phyloP scores from a whole-genome alignment of 2,888 invertebrate species.

The Tetragonula carbonaria region DNA sequence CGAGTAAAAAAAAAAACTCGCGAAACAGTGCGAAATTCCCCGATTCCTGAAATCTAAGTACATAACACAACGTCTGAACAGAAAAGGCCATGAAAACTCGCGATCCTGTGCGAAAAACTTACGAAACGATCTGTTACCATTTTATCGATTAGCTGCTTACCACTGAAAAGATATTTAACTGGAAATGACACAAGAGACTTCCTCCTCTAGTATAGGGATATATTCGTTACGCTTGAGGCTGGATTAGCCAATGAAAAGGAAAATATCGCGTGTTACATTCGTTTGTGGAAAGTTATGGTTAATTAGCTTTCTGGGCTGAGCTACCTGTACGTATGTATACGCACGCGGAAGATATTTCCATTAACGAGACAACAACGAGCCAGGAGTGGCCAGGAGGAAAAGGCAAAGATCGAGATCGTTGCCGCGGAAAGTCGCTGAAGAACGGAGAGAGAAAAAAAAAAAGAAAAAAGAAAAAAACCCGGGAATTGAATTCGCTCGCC shows the following conservation, averaged over 20 bases:
- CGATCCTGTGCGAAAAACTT: background rate
- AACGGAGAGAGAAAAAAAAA: background rate
- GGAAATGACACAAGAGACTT: conserved; percentile 17
- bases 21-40: too few species aligned
- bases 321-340: conserved; percentile 12
- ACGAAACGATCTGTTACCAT: background rate
- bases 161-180: background rate
- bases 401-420: conserved; percentile 3
- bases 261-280: conserved; percentile 50
- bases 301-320: conserved; percentile 61
- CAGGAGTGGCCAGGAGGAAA: conserved; percentile 24
- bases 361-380: conserved; percentile 50
- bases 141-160: background rate
- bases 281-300: conserved; percentile 67
- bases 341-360: conserved; percentile 57
- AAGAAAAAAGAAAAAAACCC: background rate
- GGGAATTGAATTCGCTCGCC: conserved; percentile 4
- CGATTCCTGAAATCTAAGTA: too few species aligned
- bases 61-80: too few species aligned
- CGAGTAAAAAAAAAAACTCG: too few species aligned
- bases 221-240: conserved; percentile 34
- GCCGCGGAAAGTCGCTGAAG: conserved; percentile 2
- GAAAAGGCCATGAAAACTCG: background rate
- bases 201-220: background rate
- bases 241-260: conserved; percentile 4